These are phyloP conservation scores for Mylabris phalerata DNA, from an alignment of 1,140 invertebrate genomes.

Conservation along the genomic window DNA sequence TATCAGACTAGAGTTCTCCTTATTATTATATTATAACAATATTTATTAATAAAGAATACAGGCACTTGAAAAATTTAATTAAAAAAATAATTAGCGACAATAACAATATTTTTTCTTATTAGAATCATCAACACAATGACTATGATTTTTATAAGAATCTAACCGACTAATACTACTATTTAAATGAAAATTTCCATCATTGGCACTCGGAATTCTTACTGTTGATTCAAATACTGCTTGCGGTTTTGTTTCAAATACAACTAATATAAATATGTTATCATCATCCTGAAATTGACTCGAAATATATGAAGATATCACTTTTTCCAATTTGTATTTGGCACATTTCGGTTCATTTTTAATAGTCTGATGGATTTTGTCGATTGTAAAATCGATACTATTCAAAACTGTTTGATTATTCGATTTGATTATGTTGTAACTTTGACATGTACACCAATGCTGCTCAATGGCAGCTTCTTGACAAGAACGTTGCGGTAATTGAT, in stretches of 20 bases:
- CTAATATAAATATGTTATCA: constrained; percentile 15
- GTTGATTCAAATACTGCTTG: constrained; percentile 33
- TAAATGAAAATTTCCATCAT: constrained; percentile 20
- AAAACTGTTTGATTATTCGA: constrained; percentile 39
- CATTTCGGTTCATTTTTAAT: constrained; percentile 43
- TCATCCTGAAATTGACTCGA: neutral
- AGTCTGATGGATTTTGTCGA: constrained; percentile 36
- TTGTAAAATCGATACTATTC: constrained; percentile 41
- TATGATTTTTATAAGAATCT: constrained; percentile 51
- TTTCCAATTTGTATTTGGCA: constrained; percentile 31
- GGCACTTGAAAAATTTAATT: too few species aligned
- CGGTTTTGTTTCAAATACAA: constrained; percentile 29
- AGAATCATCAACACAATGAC: constrained; percentile 47
- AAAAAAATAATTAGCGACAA: constrained; percentile 32
- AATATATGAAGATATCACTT: constrained; percentile 14
- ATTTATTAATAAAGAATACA: too few species aligned
- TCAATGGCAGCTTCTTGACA: constrained; percentile 64
- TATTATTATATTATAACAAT: too few species aligned
- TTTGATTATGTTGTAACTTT: constrained; percentile 43
- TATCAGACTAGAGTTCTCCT: too few species aligned
- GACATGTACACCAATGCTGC: constrained; percentile 75
- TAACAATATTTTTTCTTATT: constrained; percentile 52
- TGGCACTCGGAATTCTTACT: constrained; percentile 19
- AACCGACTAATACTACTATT: constrained; percentile 52
- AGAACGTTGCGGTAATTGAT: constrained; percentile 55